Evolutionary conservation across 2,888 invertebrate species (phyloP), one percentile per base, ranked within the genome.

Genomic region (Papilio protenor): DNA sequence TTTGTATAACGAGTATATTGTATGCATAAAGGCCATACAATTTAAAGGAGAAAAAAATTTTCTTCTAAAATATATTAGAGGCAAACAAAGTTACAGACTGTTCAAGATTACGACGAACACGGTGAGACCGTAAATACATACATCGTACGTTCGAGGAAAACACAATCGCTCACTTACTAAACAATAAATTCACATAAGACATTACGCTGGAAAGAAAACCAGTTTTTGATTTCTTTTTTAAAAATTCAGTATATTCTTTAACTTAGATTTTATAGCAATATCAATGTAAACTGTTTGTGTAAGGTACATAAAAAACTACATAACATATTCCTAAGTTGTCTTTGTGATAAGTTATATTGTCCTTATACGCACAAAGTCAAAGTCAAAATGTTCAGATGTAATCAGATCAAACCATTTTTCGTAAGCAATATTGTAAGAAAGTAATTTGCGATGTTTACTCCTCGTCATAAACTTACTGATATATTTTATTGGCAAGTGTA

Each of bases 401-500:
- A 18, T 64, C 64, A 33, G 64, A 6, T 18, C 33, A 11, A 33
- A 16, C 10, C 8, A 2, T 40, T 33, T 64, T 18, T 64, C 64
- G 64, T 64, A 40, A 64, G 64, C 33, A 64, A 64, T 64, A 40
- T 64, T 64, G 10, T 23, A 40, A 40, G 33, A 33, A 33, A 64
- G 33, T 64, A 40, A 64, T 64, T 18, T 40, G 33, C 33, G 33
- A 40, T 64, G 64, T 64, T 64, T 64, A 33, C 57, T 57, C 21
- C 64, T 18, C 40, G 18, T 40, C 64, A 33, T 40, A 64, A 64
- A 64, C 33, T 64, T 64, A 64, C 64, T 64, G 64, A 64, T 40
- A 64, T 64, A 64, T 64, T 64, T 64, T 64, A 64, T 64, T 64
- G 64, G 64, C 64, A 64, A 64, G 64, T 64, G 64, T 64, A 64